Percentiles rank a stretch among this genome's conserved stretches.
phyloP scores from a whole-genome alignment of 2,888 invertebrate species.

The Eutolmus rufibarbis region DNA sequence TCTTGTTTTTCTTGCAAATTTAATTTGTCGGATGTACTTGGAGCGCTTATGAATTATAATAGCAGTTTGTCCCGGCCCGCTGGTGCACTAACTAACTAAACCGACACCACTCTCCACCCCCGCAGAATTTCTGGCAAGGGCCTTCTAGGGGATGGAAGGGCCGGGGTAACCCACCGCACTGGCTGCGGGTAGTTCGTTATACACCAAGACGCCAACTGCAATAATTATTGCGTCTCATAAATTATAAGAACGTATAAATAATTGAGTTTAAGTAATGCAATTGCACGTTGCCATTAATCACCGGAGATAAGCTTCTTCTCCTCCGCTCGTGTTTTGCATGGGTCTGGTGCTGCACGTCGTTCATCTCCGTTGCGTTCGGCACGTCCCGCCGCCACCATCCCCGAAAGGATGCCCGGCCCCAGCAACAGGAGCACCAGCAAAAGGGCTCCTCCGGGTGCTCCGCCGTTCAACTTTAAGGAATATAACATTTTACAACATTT shows the following conservation, averaged over 20 bases:
- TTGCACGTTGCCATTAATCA: constrained; percentile 30
- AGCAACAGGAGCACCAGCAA: not conserved
- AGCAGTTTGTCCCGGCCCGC: constrained; percentile 12
- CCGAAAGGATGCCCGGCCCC: not conserved
- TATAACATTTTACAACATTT: constrained; percentile 23
- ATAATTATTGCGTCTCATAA: constrained; percentile 34
- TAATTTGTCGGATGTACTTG: constrained; percentile 27
- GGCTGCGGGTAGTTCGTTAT: not conserved
- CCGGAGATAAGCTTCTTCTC: constrained; percentile 25
- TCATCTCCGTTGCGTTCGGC: constrained; percentile 15
- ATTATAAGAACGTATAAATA: constrained; percentile 33
- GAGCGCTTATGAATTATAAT: constrained; percentile 18
- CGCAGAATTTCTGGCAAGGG: too few species aligned
- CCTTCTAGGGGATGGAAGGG: not conserved
- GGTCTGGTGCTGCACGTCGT: not conserved
- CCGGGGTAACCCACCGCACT: not conserved
- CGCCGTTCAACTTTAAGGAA: not conserved
- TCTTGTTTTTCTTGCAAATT: constrained; percentile 16
- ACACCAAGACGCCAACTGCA: constrained; percentile 23
- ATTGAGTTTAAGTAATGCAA: constrained; percentile 35
- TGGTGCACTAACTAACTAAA: not conserved
- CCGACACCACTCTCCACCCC: too few species aligned
- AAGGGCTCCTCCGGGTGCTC: not conserved
- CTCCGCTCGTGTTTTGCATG: constrained; percentile 4
- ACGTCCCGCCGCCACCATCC: not conserved